Conservation (phyloP, 2,113 vertebrate species). For the Suncus etruscus region DNA sequence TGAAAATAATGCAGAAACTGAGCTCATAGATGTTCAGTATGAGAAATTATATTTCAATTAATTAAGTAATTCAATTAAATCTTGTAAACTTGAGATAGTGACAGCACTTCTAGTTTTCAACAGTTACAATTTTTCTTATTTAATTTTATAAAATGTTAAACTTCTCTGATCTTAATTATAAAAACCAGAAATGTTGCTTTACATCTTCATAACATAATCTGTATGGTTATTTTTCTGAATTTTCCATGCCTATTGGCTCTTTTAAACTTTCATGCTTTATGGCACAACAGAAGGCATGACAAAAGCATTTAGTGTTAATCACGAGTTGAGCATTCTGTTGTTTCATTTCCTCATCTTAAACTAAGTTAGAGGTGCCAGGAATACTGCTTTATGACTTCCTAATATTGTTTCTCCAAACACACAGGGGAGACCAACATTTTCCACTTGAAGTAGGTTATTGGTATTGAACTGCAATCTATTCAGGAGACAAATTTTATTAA, state of each 20-base stretch:
- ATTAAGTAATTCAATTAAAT: constrained; percentile 10
- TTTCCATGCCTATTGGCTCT: not conserved
- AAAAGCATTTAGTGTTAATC: constrained; percentile 4
- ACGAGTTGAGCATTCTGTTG: not conserved
- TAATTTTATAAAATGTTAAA: constrained; percentile 40
- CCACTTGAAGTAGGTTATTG: not conserved
- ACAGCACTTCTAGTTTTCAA: not conserved
- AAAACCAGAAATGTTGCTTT: constrained; percentile 18
- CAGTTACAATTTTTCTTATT: constrained; percentile 17
- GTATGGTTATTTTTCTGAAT: not conserved
- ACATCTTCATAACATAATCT: constrained; percentile 19
- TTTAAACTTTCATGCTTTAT: constrained; percentile 35
- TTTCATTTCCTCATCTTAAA: constrained; percentile 32
- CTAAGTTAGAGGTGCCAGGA: constrained; percentile 12
- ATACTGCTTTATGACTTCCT: constrained; percentile 15
- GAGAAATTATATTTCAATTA: not conserved
- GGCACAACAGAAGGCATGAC: constrained; percentile 20
- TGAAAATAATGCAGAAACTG: constrained; percentile 10
- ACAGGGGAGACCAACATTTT: not conserved
- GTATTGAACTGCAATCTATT: not conserved
- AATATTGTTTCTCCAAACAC: not conserved
- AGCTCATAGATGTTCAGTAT: not conserved
- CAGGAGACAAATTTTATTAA: not conserved
- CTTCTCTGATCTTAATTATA: constrained; percentile 56
- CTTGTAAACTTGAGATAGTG: constrained; percentile 3